Conservation (phyloP, 1,140 invertebrate species). For the Drosophila gunungcola region DNA sequence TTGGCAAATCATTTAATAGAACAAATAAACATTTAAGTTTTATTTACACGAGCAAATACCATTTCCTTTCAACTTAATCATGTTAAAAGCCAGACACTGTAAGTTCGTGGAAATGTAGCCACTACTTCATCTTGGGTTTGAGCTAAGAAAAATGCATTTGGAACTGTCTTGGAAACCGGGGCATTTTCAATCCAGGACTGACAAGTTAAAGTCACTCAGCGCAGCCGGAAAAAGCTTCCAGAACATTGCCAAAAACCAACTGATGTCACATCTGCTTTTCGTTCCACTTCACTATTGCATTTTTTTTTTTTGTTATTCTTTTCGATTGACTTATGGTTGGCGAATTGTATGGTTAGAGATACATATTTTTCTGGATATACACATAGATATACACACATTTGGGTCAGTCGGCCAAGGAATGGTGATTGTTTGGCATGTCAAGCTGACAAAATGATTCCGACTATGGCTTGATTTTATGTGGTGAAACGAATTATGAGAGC, state of each 20-base stretch:
- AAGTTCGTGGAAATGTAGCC: slow-evolving; percentile 13
- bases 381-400: slow-evolving; percentile 11
- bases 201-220: slow-evolving; percentile 25
- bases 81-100: slow-evolving; percentile 55
- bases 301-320: slow-evolving; percentile 29
- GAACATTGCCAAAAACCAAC: slow-evolving; percentile 13
- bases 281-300: slow-evolving; percentile 15
- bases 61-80: slow-evolving; percentile 39
- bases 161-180: not conserved
- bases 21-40: slow-evolving; percentile 69
- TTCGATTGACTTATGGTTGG: slow-evolving; percentile 41
- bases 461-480: slow-evolving; percentile 3
- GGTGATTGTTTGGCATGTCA: slow-evolving; percentile 27
- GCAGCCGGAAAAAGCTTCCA: slow-evolving; percentile 30
- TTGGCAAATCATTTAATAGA: slow-evolving; percentile 58
- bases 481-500: slow-evolving; percentile 1
- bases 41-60: slow-evolving; percentile 22
- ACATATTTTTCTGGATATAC: slow-evolving; percentile 14
- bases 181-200: slow-evolving; percentile 1
- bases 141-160: slow-evolving; percentile 7
- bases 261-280: slow-evolving; percentile 35
- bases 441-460: slow-evolving; percentile 23
- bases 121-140: slow-evolving; percentile 2
- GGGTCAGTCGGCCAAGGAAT: slow-evolving; percentile 34
- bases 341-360: slow-evolving; percentile 20